A percentile compares a stretch with the other conserved stretches of the same genome.
Evolutionary conservation across 1,140 invertebrate genomes (phyloP).

Genomic region (Tenebrio molitor): DNA sequence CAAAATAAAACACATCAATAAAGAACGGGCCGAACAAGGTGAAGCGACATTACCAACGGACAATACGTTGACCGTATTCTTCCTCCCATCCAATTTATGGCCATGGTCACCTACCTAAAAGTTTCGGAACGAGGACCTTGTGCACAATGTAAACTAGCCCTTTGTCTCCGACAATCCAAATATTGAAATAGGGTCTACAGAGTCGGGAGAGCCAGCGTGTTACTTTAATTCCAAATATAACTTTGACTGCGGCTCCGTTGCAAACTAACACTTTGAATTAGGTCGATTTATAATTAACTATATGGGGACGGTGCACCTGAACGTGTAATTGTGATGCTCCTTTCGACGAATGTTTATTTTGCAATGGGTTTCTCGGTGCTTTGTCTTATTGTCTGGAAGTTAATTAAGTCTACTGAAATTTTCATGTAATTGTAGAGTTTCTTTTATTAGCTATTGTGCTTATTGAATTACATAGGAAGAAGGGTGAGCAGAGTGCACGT

Average conservation of each 20-base stretch:
- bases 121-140: neutral
- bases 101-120: slow-evolving; percentile 17
- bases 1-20: slow-evolving; percentile 5
- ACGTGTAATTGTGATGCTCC: slow-evolving; percentile 4
- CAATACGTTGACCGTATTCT: slow-evolving; percentile 7
- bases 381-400: no score
- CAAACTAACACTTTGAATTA: slow-evolving; percentile 5
- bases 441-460: no score
- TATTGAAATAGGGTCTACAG: slow-evolving; percentile 2
- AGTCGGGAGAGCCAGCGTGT: neutral
- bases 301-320: neutral
- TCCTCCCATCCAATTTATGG: slow-evolving; percentile 13
- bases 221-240: slow-evolving; percentile 23
- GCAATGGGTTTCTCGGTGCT: no score
- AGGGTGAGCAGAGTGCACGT: no score
- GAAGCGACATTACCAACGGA: neutral
- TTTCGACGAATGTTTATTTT: no score
- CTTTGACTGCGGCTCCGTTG: slow-evolving; percentile 8
- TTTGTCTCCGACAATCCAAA: slow-evolving; percentile 22
- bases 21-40: neutral
- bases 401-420: no score
- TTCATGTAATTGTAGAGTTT: no score
- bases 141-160: slow-evolving; percentile 20
- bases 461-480: no score
- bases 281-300: slow-evolving; percentile 34